Base-by-base conservation (phyloP, 2,888 invertebrate genomes). In the Patella ulyssiponensis region DNA sequence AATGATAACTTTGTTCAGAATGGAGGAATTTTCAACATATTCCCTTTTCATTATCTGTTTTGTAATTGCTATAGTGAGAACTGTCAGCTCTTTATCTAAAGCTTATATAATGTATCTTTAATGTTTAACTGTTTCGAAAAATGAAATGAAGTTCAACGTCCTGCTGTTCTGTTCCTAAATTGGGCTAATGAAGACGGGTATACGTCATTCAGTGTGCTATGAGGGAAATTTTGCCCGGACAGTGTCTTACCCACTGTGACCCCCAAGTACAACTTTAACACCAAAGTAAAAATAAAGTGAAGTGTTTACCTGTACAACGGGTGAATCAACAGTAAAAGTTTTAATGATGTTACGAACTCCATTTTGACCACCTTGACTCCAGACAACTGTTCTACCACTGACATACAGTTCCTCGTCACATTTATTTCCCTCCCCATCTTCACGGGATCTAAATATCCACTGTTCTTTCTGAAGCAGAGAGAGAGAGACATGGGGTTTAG, bases 371-470 rank as follows among this genome's bases (percentile, higher is more conserved):
- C 92, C 91, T 73, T 87, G 85, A 79, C 92, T 95, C 95, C 96
- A 96, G 54, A 97, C 94, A 4, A 96, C 97, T 23, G 96, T 95
- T 88, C 95, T 94, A 2, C 95, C 96, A 86, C 95, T 95, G 2
- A 96, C 94, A 93, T 97, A 98, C 75, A 98, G 92, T 90, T 98
- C 98, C 90, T 97, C 97, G 91, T 97, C 97, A 79, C 92, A 86
- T n/a, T 69, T 76, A 1, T 82, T 83, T 56, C 80, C 74, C 11
- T 79, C 74, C 11, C 52, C 72, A 15, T 52, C 69, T 44, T 52
- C 73, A 14, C 20, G 56, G 79, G 71, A 17, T 80, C 78, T 81
- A 58, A 89, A 88, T 72, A 84, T 78, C 89, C 89, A 89, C 74
- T 84, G 83, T 71, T 89, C 89, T 75, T 89, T 88, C 86, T 88